Evolutionary conservation across 2,797 vertebrate species (phyloP).

Genomic region (Delichon dasypus): DNA sequence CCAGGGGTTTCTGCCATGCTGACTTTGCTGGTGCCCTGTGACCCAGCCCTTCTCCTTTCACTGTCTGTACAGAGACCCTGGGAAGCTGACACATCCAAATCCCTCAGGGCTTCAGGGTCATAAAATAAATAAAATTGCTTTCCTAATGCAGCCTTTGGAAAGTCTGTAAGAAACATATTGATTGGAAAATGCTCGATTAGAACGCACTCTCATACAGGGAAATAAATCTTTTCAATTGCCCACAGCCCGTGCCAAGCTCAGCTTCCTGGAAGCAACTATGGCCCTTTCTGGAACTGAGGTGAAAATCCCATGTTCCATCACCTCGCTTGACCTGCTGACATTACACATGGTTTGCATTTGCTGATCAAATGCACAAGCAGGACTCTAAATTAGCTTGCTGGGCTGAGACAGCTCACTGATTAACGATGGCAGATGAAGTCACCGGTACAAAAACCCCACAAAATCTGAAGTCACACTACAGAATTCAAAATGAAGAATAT

Average conservation of each 20-base stretch:
- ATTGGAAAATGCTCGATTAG: conserved; percentile 67
- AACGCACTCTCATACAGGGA: conserved; percentile 62
- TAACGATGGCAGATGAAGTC: conserved; percentile 61
- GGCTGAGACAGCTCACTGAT: conserved; percentile 61
- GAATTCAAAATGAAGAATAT: not conserved
- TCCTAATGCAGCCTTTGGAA: conserved; percentile 72
- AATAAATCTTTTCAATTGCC: conserved; percentile 75
- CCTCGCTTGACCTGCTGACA: conserved; percentile 65
- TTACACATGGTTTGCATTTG: conserved; percentile 69
- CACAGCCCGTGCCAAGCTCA: conserved; percentile 62
- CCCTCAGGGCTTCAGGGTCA: not conserved
- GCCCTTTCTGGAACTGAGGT: conserved; percentile 76
- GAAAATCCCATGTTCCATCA: conserved; percentile 65
- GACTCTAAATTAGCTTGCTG: conserved; percentile 66
- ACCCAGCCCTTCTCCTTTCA: not conserved
- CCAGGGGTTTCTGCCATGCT: not conserved
- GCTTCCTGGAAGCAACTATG: conserved; percentile 77
- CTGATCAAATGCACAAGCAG: conserved; percentile 71
- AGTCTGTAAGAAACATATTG: conserved; percentile 70
- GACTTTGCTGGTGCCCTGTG: not conserved
- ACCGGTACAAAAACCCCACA: not conserved
- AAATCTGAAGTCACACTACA: not conserved
- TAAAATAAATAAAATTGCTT: conserved; percentile 62
- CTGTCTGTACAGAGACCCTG: not conserved
- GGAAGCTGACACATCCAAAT: not conserved